These are phyloP conservation scores for Cnemophilus loriae DNA, from an alignment of 2,113 vertebrate genomes.

Conservation along the genomic window DNA sequence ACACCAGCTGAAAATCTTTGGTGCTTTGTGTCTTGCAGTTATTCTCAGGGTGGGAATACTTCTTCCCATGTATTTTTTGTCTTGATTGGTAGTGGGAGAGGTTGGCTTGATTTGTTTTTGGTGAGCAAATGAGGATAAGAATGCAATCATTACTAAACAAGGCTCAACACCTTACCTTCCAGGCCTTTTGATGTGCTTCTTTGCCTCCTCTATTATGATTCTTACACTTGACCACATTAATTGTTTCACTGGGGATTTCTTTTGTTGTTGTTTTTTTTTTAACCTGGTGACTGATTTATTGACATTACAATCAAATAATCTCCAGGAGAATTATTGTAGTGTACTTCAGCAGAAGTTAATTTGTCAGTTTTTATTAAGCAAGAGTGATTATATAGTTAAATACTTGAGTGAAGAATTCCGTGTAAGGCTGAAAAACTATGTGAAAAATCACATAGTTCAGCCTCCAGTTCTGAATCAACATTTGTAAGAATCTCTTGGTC, in stretches of 20 bases:
- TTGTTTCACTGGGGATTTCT: neutral
- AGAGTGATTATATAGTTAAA: neutral
- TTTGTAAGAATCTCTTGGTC: neutral
- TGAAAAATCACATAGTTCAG: neutral
- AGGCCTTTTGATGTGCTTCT: neutral
- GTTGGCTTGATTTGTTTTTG: neutral
- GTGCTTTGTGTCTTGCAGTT: neutral
- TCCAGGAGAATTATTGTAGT: neutral
- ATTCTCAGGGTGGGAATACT: neutral
- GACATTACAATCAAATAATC: neutral
- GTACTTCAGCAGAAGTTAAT: neutral
- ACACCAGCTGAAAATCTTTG: neutral
- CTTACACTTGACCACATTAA: neutral
- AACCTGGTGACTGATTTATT: neutral
- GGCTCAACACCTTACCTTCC: neutral
- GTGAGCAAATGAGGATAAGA: neutral
- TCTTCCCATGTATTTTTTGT: neutral
- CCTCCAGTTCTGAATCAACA: neutral
- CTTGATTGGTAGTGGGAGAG: neutral
- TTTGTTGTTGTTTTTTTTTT: neutral
- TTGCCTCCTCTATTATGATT: neutral
- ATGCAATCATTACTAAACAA: neutral
- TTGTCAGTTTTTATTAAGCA: neutral
- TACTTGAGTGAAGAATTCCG: neutral
- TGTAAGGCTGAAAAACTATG: too few species aligned